Conservation (phyloP, 2,113 vertebrate genomes). For the Thermophis baileyi region DNA sequence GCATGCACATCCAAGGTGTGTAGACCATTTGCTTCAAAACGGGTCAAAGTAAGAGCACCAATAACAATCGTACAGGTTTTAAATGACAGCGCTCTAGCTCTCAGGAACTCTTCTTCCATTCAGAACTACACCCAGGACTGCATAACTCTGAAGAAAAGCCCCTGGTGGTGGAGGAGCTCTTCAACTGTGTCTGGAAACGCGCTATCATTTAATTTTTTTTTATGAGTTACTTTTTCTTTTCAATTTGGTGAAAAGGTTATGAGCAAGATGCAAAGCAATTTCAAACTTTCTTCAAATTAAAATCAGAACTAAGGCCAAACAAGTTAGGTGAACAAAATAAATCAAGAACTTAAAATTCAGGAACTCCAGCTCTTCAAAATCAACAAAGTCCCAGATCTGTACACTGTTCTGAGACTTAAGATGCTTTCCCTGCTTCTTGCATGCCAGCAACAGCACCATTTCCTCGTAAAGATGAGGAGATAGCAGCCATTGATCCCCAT, state of each 20-base stretch:
- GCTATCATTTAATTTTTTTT: constrained; percentile 73
- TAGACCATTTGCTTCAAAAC: constrained; percentile 65
- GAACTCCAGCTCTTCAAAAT: constrained; percentile 76
- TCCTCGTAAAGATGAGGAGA: constrained; percentile 74
- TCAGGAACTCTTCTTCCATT: constrained; percentile 80
- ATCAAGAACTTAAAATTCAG: constrained; percentile 78
- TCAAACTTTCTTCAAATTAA: constrained; percentile 72
- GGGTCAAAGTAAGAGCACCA: constrained; percentile 72
- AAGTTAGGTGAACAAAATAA: constrained; percentile 73
- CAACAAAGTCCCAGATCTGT: constrained; percentile 71
- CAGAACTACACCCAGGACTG: constrained; percentile 75
- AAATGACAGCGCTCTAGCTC: constrained; percentile 74
- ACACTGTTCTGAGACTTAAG: constrained; percentile 67
- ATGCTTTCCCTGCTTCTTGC: constrained; percentile 73
- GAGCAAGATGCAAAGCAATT: constrained; percentile 74
- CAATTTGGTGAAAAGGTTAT: constrained; percentile 75
- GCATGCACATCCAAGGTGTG: constrained; percentile 79
- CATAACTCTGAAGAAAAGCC: constrained; percentile 69
- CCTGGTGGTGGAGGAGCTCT: constrained; percentile 74
- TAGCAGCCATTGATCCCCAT: constrained; percentile 72
- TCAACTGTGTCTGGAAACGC: constrained; percentile 68
- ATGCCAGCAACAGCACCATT: constrained; percentile 71
- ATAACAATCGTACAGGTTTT: constrained; percentile 70
- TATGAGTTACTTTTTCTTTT: constrained; percentile 67
- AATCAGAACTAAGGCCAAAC: constrained; percentile 75